Evolutionary conservation across 2,888 invertebrate genomes (phyloP), one percentile per base, ranked within the genome.

Genomic region (Scelioninae gen. 1): DNA sequence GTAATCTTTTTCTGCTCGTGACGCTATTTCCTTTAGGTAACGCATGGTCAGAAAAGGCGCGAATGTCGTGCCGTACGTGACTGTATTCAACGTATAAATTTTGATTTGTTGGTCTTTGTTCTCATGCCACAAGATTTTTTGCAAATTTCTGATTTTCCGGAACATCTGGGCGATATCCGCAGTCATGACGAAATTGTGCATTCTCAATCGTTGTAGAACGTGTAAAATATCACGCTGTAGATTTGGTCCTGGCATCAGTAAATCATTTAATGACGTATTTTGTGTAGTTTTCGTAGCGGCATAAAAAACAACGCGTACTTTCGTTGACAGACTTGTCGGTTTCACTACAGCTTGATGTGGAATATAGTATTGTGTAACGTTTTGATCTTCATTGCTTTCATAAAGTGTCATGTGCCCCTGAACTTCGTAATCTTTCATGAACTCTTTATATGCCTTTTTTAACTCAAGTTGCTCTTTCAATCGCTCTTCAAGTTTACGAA

Each of bases 21-120:
- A 32, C 8, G 16, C 56, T 31, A 34, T 16, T 47, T 55, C n/a
- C 13, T 31, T n/a, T 5, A 53, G 13, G 13, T 31, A 53, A 7
- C 53, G 16, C 13, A 32, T 53, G n/a, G 53, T 31, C n/a, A 53
- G n/a, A n/a, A 53, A 53, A 1, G 53, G 32, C 0, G 53, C 53
- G 6, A 31, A n/a, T 10, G 53, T 31, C 0, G 53, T 53, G 13
- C 53, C 32, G n/a, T 51, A 51, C 0, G 51, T 51, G 0, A 51
- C 51, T 10, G 51, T 51, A 11, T 51, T 51, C 11, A 51, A 51
- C 5, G 31, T 31, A 13, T 53, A 53, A 1, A 53, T 32, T 1
- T 32, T 31, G 7, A 53, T 32, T 4, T 31, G 32, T 6, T 53
- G n/a, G n/a, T 32, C 32, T n/a, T 53, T 13, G n/a, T n/a, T 43